These are phyloP conservation scores for Eriosoma lanigerum DNA, from an alignment of 1,140 invertebrate genomes.

Conservation along the genomic window DNA sequence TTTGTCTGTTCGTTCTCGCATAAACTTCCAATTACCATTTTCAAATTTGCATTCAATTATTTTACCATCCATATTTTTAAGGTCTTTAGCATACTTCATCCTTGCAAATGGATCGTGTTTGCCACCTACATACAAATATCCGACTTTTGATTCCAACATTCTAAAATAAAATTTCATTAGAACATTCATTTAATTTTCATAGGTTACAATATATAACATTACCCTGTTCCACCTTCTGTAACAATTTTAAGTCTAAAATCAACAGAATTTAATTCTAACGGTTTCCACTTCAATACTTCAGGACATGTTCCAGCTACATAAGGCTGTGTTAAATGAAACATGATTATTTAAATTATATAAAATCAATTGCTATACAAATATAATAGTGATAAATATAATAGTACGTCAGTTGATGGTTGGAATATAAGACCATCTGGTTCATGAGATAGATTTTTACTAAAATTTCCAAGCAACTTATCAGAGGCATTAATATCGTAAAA, in stretches of 20 bases:
- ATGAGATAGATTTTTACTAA: constrained; percentile 80
- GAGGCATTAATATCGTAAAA: constrained; percentile 82
- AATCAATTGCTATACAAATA: not conserved
- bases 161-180: constrained; percentile 60
- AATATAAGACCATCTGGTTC: constrained; percentile 98
- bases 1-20: constrained; percentile 96
- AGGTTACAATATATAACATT: not conserved
- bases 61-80: constrained; percentile 83
- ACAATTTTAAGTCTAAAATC: constrained; percentile 90
- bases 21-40: constrained; percentile 82
- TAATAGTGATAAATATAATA: constrained; percentile 40
- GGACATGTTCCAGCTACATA: constrained; percentile 81
- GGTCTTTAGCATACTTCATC: constrained; percentile 76
- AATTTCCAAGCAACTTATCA: constrained; percentile 78
- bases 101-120: constrained; percentile 65
- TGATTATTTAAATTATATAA: not conserved
- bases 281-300: constrained; percentile 98
- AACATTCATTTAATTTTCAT: not conserved
- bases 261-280: constrained; percentile 86
- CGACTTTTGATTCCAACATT: constrained; percentile 72
- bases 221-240: constrained; percentile 45
- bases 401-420: constrained; percentile 82
- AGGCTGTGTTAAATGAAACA: constrained; percentile 63
- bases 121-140: constrained; percentile 79
- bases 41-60: constrained; percentile 93